Evolutionary conservation across 2,888 invertebrate genomes (phyloP).

Genomic region (Onchidella celtica): DNA sequence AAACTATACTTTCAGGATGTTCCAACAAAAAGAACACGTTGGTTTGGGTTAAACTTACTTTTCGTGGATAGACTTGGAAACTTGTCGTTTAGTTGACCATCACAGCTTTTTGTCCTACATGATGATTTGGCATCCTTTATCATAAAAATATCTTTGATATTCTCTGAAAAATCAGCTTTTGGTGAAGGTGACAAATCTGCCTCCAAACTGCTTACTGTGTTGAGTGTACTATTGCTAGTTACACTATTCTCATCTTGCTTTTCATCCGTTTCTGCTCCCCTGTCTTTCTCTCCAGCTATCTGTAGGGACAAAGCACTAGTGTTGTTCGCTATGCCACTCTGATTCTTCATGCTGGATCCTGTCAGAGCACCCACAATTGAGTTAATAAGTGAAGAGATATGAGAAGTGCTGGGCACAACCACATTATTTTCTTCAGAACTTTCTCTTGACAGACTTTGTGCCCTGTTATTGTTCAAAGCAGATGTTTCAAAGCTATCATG

Average conservation of each 20-base stretch:
- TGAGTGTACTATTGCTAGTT: slow-evolving; percentile 9
- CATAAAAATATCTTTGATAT: too few relatives aligned
- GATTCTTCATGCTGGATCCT: neutral
- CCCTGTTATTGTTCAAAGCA: slow-evolving; percentile 20
- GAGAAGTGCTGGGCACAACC: neutral
- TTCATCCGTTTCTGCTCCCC: neutral
- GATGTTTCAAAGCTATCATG: slow-evolving; percentile 1
- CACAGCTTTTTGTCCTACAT: too few relatives aligned
- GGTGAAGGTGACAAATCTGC: neutral
- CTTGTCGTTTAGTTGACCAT: too few relatives aligned
- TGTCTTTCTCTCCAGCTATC: neutral
- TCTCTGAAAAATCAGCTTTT: too few relatives aligned
- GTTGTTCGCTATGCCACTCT: neutral
- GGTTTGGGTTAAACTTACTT: too few relatives aligned
- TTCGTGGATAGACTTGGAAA: too few relatives aligned
- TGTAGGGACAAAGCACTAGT: neutral
- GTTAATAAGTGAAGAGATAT: slow-evolving; percentile 6
- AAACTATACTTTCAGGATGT: too few relatives aligned
- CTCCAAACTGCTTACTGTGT: slow-evolving; percentile 30
- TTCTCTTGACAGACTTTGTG: slow-evolving; percentile 1
- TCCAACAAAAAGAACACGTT: too few relatives aligned
- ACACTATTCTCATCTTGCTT: neutral
- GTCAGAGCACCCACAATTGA: slow-evolving; percentile 29
- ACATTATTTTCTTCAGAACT: slow-evolving; percentile 10
- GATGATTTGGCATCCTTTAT: too few relatives aligned